phyloP scores from a whole-genome alignment of 2,888 invertebrate genomes.

The Agrypnus murinus region DNA sequence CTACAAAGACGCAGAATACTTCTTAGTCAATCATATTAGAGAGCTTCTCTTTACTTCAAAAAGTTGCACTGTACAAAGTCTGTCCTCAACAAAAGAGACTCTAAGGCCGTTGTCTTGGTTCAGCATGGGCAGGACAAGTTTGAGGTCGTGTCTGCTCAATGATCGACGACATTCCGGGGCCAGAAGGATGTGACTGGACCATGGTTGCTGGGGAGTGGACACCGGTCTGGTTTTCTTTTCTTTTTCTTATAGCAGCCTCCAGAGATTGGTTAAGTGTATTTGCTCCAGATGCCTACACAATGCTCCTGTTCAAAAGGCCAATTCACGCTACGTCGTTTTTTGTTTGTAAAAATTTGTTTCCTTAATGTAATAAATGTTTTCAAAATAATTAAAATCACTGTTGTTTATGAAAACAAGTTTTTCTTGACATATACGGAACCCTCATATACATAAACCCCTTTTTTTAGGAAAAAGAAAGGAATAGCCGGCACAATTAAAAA shows the following conservation, averaged over 20 bases:
- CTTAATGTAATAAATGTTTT: too few relatives aligned
- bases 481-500: constrained; percentile 7
- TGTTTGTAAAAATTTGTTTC: too few relatives aligned
- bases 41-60: constrained; percentile 16
- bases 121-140: constrained; percentile 18
- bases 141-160: constrained; percentile 19
- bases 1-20: too few relatives aligned
- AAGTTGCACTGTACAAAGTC: constrained; percentile 20
- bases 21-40: too few relatives aligned
- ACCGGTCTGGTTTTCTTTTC: constrained; percentile 23
- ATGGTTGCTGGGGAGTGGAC: constrained; percentile 23
- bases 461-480: background rate
- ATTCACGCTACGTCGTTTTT: constrained; percentile 4
- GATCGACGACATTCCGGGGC: constrained; percentile 25
- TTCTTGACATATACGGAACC: constrained; percentile 11
- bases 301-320: constrained; percentile 17
- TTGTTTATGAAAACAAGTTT: too few relatives aligned
- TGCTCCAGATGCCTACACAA: constrained; percentile 12
- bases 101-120: constrained; percentile 23
- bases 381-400: too few relatives aligned
- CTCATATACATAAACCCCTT: constrained; percentile 13
- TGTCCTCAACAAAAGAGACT: constrained; percentile 18
- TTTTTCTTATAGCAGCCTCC: constrained; percentile 18
- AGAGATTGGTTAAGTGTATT: constrained; percentile 26
- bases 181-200: constrained; percentile 27